Evolutionary conservation across 2,797 vertebrate genomes (phyloP).

Genomic region (Microctenopoma stevenorrisi): DNA sequence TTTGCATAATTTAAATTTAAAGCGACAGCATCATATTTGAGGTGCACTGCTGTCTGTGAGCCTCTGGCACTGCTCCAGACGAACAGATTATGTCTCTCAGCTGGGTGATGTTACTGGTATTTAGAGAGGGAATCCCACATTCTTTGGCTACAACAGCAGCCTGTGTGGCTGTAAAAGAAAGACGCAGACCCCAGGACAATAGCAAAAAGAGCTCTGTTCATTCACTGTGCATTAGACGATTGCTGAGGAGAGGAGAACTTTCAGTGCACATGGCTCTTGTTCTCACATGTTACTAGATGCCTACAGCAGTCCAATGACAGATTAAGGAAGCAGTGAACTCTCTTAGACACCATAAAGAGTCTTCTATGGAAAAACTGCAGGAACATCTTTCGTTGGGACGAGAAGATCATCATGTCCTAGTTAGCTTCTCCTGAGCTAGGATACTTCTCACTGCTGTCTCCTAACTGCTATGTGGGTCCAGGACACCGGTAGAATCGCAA

Average conservation of each 20-base stretch:
- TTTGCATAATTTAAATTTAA: slow-evolving; percentile 69
- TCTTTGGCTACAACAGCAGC: slow-evolving; percentile 40
- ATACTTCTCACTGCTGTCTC: slow-evolving; percentile 27
- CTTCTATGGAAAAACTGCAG: slow-evolving; percentile 18
- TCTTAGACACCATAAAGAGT: neutral
- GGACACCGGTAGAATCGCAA: slow-evolving; percentile 22
- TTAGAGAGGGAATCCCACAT: slow-evolving; percentile 64
- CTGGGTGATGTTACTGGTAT: slow-evolving; percentile 44
- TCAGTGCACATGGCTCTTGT: slow-evolving; percentile 23
- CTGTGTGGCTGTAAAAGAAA: slow-evolving; percentile 13
- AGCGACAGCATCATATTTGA: slow-evolving; percentile 41
- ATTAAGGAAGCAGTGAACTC: neutral
- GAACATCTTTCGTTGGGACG: slow-evolving; percentile 20
- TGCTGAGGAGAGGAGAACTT: slow-evolving; percentile 48
- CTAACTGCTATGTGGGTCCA: slow-evolving; percentile 24
- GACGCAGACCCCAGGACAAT: slow-evolving; percentile 5
- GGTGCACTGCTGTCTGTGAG: slow-evolving; percentile 36
- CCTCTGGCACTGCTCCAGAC: slow-evolving; percentile 48
- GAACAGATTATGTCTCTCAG: slow-evolving; percentile 52
- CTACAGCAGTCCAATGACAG: neutral
- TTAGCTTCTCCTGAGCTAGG: slow-evolving; percentile 20
- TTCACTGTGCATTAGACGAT: slow-evolving; percentile 37
- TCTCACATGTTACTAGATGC: slow-evolving; percentile 10
- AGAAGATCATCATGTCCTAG: slow-evolving; percentile 39
- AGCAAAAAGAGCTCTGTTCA: slow-evolving; percentile 21